Evolutionary conservation across 2,797 vertebrate species (phyloP).

Genomic region (Tragelaphus eurycerus): DNA sequence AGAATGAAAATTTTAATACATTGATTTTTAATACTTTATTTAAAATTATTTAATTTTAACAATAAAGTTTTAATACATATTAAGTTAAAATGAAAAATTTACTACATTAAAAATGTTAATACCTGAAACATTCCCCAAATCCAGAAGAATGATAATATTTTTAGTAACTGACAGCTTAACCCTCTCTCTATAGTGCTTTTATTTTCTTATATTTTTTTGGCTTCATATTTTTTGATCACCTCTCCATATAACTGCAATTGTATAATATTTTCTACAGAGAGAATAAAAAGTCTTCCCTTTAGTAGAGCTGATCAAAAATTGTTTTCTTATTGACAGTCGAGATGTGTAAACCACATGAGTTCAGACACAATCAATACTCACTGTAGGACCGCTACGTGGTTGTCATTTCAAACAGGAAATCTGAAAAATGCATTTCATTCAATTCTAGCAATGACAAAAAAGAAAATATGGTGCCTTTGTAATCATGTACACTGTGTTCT

Average conservation of each 20-base stretch:
- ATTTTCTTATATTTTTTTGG: not conserved
- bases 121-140: not conserved
- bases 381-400: accelerated
- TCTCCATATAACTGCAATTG: not conserved
- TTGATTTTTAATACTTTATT: not conserved
- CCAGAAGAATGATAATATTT: not conserved
- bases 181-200: not conserved
- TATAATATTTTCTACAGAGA: not conserved
- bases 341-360: not conserved
- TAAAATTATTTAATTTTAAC: too few relatives aligned
- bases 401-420: not conserved
- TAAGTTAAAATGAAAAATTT: not conserved
- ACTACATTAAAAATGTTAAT: not conserved
- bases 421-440: not conserved
- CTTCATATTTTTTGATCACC: not conserved
- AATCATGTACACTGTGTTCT: not conserved
- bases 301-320: not conserved
- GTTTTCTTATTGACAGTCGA: not conserved
- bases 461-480: not conserved
- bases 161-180: not conserved
- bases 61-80: too few relatives aligned
- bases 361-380: not conserved
- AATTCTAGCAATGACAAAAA: not conserved
- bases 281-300: not conserved
- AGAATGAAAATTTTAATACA: not conserved